A percentile compares a stretch with the other conserved stretches of the same genome.
These are phyloP conservation scores for Diplosoma virens DNA, from an alignment of 23 tunicate species.

Conservation along the genomic window DNA sequence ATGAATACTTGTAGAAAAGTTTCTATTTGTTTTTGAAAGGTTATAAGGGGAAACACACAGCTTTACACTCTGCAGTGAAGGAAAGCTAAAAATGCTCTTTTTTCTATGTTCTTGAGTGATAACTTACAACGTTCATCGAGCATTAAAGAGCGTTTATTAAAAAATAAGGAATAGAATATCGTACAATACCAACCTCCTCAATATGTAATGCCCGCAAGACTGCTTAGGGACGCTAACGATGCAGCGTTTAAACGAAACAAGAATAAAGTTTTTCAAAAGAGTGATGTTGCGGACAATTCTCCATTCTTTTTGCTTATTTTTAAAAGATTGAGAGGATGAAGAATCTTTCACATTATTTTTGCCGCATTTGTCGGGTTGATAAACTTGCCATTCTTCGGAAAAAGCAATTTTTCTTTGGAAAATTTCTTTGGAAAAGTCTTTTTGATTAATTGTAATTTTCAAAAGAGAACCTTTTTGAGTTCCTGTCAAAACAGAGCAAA, in stretches of 20 bases:
- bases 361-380: background rate
- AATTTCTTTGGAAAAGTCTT: too few species aligned
- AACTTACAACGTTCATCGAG: too few species aligned
- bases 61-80: too few species aligned
- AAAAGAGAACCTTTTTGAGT: too few species aligned
- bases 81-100: too few species aligned
- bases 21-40: too few species aligned
- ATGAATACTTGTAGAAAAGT: too few species aligned
- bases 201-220: conserved; percentile 22
- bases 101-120: too few species aligned
- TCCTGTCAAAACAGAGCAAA: too few species aligned
- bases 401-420: background rate
- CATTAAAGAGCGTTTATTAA: too few species aligned
- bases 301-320: background rate
- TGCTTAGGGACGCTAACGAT: conserved; percentile 56
- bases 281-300: conserved; percentile 24
- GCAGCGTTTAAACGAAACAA: conserved; percentile 63
- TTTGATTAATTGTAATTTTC: background rate
- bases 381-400: conserved; percentile 13
- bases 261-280: conserved; percentile 15
- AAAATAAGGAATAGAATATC: background rate
- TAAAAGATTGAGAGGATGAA: background rate
- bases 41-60: too few species aligned
- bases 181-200: conserved; percentile 16
- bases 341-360: background rate